A percentile compares a stretch with the other conserved stretches of the same genome.
Evolutionary conservation across 2,888 invertebrate species (phyloP).

Genomic region (Penaeus monodon): DNA sequence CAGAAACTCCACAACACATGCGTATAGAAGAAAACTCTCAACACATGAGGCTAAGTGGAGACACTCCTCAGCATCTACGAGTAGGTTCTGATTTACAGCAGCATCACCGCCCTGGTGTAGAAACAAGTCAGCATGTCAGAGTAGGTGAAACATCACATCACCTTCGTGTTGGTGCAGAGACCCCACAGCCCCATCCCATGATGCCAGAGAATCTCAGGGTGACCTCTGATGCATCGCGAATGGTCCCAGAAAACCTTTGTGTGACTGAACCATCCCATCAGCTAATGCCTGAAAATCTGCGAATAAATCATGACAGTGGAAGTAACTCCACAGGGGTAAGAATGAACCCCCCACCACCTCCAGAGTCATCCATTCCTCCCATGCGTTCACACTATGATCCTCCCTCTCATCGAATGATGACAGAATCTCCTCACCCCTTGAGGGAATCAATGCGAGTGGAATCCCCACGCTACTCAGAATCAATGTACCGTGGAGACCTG

Average conservation of each 20-base stretch:
- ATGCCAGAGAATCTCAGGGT: conserved; percentile 62
- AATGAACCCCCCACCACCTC: conserved; percentile 43
- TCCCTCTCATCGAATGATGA: conserved; percentile 50
- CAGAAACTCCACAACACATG: conserved; percentile 39
- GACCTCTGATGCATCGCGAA: conserved; percentile 50
- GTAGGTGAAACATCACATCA: conserved; percentile 53
- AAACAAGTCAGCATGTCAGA: conserved; percentile 40
- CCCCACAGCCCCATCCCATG: conserved; percentile 47
- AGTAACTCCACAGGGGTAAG: conserved; percentile 19
- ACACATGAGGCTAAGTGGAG: conserved; percentile 28
- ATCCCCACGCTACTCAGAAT: conserved; percentile 52
- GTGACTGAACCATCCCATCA: conserved; percentile 57
- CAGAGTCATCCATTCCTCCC: conserved; percentile 53
- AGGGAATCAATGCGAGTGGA: conserved; percentile 45
- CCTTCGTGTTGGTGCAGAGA: conserved; percentile 49
- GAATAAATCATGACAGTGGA: conserved; percentile 40
- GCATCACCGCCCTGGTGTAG: conserved; percentile 34
- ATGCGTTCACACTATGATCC: conserved; percentile 62
- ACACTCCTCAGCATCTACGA: conserved; percentile 41
- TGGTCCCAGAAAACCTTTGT: conserved; percentile 65
- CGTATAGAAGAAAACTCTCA: conserved; percentile 24
- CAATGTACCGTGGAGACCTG: conserved; percentile 51
- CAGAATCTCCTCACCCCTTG: conserved; percentile 42
- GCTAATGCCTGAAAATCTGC: conserved; percentile 57
- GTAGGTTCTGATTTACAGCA: conserved; percentile 35